These are phyloP conservation scores for Chionis minor DNA, from an alignment of 2,113 vertebrate species.

Conservation along the genomic window DNA sequence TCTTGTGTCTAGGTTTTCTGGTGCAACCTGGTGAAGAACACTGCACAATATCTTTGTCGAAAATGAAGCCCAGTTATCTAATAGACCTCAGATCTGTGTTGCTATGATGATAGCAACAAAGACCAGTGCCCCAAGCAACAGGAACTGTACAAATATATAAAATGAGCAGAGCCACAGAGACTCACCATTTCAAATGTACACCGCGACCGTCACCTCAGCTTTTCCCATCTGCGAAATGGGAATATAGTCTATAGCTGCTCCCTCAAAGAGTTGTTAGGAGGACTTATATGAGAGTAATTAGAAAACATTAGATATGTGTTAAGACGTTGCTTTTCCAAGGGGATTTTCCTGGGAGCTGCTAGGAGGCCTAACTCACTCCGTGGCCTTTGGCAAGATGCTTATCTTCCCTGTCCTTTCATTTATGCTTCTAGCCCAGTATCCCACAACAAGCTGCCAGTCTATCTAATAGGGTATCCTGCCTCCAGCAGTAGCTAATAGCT, in stretches of 20 bases:
- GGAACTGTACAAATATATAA: neutral
- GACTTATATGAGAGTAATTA: neutral
- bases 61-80: neutral
- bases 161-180: neutral
- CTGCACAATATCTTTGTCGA: neutral
- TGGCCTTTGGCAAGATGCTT: neutral
- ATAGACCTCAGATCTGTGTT: neutral
- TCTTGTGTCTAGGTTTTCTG: neutral
- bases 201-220: neutral
- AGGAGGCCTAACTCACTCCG: neutral
- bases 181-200: neutral
- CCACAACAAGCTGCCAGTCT: neutral
- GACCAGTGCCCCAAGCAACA: neutral
- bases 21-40: neutral
- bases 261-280: neutral
- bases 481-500: constrained; percentile 20
- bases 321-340: neutral
- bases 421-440: neutral
- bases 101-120: fast-evolving
- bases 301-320: neutral
- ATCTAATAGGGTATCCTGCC: neutral
- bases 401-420: neutral
- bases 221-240: neutral
- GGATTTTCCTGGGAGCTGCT: neutral
- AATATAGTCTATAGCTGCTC: neutral